Evolutionary conservation across 2,888 invertebrate genomes (phyloP), one percentile per base, ranked within the genome.

Genomic region (Drosophila peninsularis): DNA sequence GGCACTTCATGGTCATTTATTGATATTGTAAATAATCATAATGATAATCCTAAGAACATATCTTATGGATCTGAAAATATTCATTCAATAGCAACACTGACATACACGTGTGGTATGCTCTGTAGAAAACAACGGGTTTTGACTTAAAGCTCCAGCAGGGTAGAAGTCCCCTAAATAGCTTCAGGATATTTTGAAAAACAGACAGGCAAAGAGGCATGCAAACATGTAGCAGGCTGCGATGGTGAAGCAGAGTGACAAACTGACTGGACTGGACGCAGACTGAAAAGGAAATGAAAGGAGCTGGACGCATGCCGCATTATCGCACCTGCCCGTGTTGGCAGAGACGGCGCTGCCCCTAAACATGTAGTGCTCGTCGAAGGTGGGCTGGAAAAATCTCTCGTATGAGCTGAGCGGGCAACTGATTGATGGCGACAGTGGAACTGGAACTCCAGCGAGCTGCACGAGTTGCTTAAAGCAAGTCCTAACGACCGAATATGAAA

Each of bases 261-360:
- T 86, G 79, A 74, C 76, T 76, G 41, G 41, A 65, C 55, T 41
- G 32, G 63, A 52, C 61, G 49, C 60, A 44, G 47, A 50, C 50
- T 39, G 50, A 57, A 36, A 39, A 58, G 36, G 47, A 49, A 39
- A 52, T 36, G 19, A 34, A 39, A 52, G 47, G 10, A 19, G 54
- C 37, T 42, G 62, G 21, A 27, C 50, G 41, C 52, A 63, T 42
- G 66, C 57, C 75, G 75, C 78, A 87, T 87, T 84, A 87, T 80
- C 71, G 68, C 82, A 87, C 87, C 84, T 82, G 78, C 62, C 67
- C 62, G 77, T 77, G 69, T 81, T 83, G 81, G 76, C 77, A 62
- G 53, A 55, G 68, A 50, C n/a, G n/a, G n/a, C n/a, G 62, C 37
- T 65, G 65, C 70, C 62, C 65, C 76, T 74, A 65, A 82, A 76